A percentile compares a stretch with the other conserved stretches of the same genome.
These are phyloP conservation scores for Apolygus lucorum DNA, from an alignment of 1,140 invertebrate species.

Conservation along the genomic window DNA sequence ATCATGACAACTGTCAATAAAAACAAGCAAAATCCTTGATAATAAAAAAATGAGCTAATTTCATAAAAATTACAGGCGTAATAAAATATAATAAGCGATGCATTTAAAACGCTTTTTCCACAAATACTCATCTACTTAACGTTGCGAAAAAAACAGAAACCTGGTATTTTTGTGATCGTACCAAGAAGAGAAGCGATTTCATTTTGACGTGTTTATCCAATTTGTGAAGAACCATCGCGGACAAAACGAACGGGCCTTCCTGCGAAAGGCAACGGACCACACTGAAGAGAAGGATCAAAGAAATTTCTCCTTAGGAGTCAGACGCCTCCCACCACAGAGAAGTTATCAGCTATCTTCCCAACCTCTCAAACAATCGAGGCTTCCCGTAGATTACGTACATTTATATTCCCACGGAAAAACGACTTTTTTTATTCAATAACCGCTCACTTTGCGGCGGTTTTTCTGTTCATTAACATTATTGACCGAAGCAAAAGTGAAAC, in stretches of 20 bases:
- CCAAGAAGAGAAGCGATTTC: conserved; percentile 24
- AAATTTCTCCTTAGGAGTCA: background rate
- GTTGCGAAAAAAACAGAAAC: background rate
- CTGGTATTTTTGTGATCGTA: conserved; percentile 1
- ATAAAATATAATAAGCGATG: too few relatives aligned
- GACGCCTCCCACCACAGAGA: conserved; percentile 8
- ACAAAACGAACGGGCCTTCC: background rate
- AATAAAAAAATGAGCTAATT: too few relatives aligned
- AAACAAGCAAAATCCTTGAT: too few relatives aligned
- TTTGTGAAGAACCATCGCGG: conserved; percentile 22
- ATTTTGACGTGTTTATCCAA: conserved; percentile 26
- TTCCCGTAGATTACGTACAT: background rate
- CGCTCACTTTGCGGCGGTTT: background rate
- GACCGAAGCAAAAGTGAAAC: background rate
- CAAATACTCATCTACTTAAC: too few relatives aligned
- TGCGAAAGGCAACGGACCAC: background rate
- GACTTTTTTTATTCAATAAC: background rate
- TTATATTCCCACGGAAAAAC: background rate
- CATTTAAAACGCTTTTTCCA: too few relatives aligned
- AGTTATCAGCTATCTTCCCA: conserved; percentile 17
- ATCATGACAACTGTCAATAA: too few relatives aligned
- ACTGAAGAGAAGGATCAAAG: conserved; percentile 9
- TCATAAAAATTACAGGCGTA: too few relatives aligned
- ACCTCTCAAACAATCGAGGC: conserved; percentile 13
- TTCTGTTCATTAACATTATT: background rate